Conservation (phyloP, 2,113 vertebrate genomes). For the Symphodus melops region DNA sequence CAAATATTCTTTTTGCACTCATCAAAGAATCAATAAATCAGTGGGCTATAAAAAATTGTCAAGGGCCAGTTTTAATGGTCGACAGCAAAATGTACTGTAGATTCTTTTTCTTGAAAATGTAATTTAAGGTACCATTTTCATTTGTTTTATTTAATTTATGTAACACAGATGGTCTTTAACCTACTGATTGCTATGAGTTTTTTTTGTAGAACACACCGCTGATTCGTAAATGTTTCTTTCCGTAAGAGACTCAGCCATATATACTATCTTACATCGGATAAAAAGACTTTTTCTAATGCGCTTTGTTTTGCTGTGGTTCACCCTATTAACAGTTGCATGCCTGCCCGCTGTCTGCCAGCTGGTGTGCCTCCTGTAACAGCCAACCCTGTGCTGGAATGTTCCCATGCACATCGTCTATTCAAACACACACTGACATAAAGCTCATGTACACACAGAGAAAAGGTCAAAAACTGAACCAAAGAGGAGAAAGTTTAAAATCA, state of each 20-base stretch:
- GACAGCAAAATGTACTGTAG: background rate
- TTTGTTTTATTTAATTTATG: background rate
- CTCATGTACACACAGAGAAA: constrained; percentile 5
- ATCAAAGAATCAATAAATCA: constrained; percentile 11
- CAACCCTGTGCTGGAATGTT: constrained; percentile 73
- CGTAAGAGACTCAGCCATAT: constrained; percentile 8
- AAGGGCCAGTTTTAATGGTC: no score
- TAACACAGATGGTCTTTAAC: background rate
- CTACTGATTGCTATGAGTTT: no score
- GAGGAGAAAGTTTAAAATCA: background rate
- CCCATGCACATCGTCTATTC: constrained; percentile 67
- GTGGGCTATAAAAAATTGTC: background rate
- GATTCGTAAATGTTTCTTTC: background rate
- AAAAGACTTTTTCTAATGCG: constrained; percentile 40
- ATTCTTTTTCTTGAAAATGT: background rate
- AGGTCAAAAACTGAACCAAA: constrained; percentile 5
- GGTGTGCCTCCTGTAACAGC: constrained; percentile 61
- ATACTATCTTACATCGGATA: constrained; percentile 24
- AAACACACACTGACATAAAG: constrained; percentile 30
- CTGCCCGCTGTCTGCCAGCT: constrained; percentile 74
- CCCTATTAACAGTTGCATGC: constrained; percentile 61
- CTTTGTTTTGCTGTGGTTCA: constrained; percentile 59
- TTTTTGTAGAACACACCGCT: no score
- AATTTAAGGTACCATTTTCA: background rate
- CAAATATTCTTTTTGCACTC: constrained; percentile 6